Evolutionary conservation across 2,113 vertebrate species (phyloP), one percentile per base, ranked within the genome.

Genomic region (Tychaedon coryphoeus): DNA sequence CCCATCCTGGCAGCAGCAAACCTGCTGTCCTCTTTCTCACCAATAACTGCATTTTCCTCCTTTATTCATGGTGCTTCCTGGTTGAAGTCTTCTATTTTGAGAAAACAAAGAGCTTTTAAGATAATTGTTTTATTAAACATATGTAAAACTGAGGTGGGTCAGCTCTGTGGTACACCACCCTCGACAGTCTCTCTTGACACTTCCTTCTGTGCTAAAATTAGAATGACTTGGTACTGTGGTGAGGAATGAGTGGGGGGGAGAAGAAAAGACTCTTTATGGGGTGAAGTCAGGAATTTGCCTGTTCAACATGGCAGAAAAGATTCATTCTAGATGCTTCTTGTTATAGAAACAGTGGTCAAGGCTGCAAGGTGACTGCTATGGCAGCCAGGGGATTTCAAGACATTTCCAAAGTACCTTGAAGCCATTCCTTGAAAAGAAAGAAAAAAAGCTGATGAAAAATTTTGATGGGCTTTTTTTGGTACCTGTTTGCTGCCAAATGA

Each of bases 81-180:
- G 48, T 69, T 86, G 22, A 28, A 75, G 38, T 7, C 18, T 87
- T 87, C 89, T 87, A 38, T 81, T 90, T 75, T 75, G 42, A 76
- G 86, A 92, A 95, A 93, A 90, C 47, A 86, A 86, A 93, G 50
- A 87, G 4, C 48, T 38, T 78, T 72, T 58, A 94, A 82, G 42
- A 56, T 31, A 85, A 91, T 72, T 67, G 40, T 53, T 86, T 91
- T 65, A 87, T 85, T 91, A 85, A 89, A 85, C 38, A 10, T 86
- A 65, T 45, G 38, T 57, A 48, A 72, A 79, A 67, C 73, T 36
- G 58, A 71, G 23, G 73, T 87, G 79, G 92, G 83, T 93, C 80
- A 91, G 60, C 50, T 92, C 42, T 81, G 71, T 70, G 56, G 23
- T 78, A 60, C 22, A 40, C 64, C 38, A 64, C 57, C 34, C 48